Percentiles rank a stretch among this genome's conserved stretches.
These are phyloP conservation scores for Euspilapteryx auroguttella DNA, from an alignment of 2,888 invertebrate species.

Conservation along the genomic window DNA sequence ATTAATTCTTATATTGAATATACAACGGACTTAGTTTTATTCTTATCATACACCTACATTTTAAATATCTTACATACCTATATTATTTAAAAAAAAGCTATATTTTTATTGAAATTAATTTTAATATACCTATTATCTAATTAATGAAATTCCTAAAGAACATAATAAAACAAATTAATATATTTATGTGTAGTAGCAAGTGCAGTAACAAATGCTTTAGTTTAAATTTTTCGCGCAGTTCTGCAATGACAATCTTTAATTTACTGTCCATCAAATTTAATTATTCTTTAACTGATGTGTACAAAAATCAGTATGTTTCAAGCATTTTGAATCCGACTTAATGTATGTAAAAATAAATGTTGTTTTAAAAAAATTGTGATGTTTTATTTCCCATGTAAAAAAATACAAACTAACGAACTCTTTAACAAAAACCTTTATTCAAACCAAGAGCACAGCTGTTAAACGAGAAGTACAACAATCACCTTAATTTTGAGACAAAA, in stretches of 20 bases:
- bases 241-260: conserved; percentile 40
- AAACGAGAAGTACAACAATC: too few species aligned
- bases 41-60: conserved; percentile 33
- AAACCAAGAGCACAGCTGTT: too few species aligned
- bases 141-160: conserved; percentile 54
- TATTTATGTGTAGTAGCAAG: conserved; percentile 52
- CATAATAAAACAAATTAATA: conserved; percentile 52
- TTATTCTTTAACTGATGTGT: conserved; percentile 51
- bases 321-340: conserved; percentile 61
- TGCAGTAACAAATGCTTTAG: conserved; percentile 33
- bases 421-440: too few species aligned
- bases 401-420: too few species aligned
- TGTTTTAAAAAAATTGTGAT: conserved; percentile 51
- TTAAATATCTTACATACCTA: conserved; percentile 23
- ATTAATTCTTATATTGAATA: too few species aligned
- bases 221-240: conserved; percentile 23
- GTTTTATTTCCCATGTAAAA: too few species aligned
- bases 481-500: too few species aligned
- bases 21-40: too few species aligned
- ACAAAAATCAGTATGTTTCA: conserved; percentile 58
- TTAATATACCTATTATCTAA: conserved; percentile 34
- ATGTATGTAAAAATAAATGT: conserved; percentile 63
- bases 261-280: conserved; percentile 52
- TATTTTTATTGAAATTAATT: conserved; percentile 56
- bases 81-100: conserved; percentile 30